phyloP scores from a whole-genome alignment of 2,797 vertebrate genomes.

The Hippoglossus hippoglossus region DNA sequence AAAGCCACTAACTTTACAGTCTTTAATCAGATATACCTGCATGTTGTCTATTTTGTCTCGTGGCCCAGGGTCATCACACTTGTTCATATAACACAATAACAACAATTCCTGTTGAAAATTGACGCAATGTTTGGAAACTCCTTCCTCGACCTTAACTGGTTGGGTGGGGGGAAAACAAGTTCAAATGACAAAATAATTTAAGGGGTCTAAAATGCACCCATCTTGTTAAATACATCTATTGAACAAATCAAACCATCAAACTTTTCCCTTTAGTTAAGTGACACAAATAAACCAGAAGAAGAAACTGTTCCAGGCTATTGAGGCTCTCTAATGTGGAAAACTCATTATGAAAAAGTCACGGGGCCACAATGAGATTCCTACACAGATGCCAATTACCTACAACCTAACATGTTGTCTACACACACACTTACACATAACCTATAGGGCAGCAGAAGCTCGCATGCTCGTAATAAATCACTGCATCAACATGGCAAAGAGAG shows the following conservation, averaged over 20 bases:
- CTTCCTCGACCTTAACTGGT: no score
- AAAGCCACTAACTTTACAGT: no score
- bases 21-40: no score
- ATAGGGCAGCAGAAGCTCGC: slow-evolving; percentile 56
- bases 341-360: slow-evolving; percentile 36
- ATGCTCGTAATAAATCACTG: slow-evolving; percentile 65
- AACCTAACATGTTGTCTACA: slow-evolving; percentile 54
- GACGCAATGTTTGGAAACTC: not conserved
- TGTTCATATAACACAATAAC: not conserved
- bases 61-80: not conserved
- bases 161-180: not conserved
- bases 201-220: not conserved
- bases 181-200: not conserved
- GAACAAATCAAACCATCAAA: not conserved
- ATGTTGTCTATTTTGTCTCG: not conserved
- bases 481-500: slow-evolving; percentile 66
- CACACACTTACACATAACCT: slow-evolving; percentile 46
- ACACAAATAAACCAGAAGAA: slow-evolving; percentile 12
- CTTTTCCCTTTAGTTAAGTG: slow-evolving; percentile 7
- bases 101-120: not conserved
- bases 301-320: slow-evolving; percentile 16
- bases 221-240: not conserved
- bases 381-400: slow-evolving; percentile 43
- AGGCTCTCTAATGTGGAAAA: slow-evolving; percentile 38
- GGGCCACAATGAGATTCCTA: slow-evolving; percentile 22